These are phyloP conservation scores for Melanerpes formicivorus DNA, from an alignment of 2,113 vertebrate species.

Conservation along the genomic window DNA sequence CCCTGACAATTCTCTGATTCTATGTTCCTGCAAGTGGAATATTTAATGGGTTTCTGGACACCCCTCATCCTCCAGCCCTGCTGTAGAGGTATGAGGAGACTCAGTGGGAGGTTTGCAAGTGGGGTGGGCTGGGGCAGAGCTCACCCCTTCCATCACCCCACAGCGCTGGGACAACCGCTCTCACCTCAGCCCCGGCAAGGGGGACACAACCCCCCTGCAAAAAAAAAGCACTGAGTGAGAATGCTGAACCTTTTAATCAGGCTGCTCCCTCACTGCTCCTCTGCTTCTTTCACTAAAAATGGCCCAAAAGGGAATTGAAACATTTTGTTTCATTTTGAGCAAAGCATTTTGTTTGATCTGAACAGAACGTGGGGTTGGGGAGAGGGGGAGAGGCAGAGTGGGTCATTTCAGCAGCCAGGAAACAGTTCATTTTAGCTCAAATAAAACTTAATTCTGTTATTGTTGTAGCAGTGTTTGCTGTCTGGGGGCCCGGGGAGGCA, in stretches of 20 bases:
- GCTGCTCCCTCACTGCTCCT: background rate
- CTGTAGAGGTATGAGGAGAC: rapidly evolving
- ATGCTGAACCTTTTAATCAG: background rate
- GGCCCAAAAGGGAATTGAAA: conserved; percentile 52
- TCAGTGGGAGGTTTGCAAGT: background rate
- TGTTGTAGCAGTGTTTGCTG: background rate
- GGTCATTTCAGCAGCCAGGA: conserved; percentile 24
- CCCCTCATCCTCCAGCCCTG: too few relatives aligned
- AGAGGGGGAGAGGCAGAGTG: background rate
- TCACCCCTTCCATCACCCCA: background rate
- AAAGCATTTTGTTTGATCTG: conserved; percentile 17
- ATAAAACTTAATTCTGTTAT: background rate
- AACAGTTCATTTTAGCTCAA: conserved; percentile 20
- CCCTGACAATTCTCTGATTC: too few relatives aligned
- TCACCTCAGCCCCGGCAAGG: rapidly evolving
- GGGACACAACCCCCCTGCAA: background rate
- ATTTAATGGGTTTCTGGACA: background rate
- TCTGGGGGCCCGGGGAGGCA: rapidly evolving
- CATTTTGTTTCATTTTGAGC: conserved; percentile 62
- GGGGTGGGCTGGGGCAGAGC: background rate
- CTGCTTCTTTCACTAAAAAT: background rate
- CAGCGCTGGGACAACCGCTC: background rate
- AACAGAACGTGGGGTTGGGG: background rate
- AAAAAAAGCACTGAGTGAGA: background rate
- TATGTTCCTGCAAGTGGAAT: background rate